Percentiles rank a stretch among this genome's conserved stretches.
Evolutionary conservation across 2,888 invertebrate species (phyloP).

Genomic region (Amblyjoppa fuscipennis): DNA sequence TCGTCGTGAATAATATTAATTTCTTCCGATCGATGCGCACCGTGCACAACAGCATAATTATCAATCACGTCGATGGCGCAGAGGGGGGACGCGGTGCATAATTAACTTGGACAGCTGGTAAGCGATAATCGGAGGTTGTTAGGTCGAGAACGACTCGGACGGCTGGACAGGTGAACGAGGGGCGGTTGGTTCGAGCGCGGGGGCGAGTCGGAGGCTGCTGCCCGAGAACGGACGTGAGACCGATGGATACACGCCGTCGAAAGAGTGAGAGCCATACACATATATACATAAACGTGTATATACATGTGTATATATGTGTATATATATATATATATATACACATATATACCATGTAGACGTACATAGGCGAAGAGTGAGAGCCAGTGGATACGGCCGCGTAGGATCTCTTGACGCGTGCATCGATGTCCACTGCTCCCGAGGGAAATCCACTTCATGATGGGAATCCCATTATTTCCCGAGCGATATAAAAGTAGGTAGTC

Average conservation of each 20-base stretch:
- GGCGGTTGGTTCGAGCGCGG: conserved; percentile 59
- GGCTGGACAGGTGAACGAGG: conserved; percentile 69
- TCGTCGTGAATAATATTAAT: conserved; percentile 17
- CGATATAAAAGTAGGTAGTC: conserved; percentile 79
- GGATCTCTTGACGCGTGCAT: conserved; percentile 79
- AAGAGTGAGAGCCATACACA: conserved; percentile 70
- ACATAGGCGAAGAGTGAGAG: conserved; percentile 41
- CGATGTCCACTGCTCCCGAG: conserved; percentile 83
- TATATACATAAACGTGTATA: conserved; percentile 4
- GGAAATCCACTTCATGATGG: conserved; percentile 86
- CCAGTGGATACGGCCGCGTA: conserved; percentile 69
- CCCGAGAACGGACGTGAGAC: conserved; percentile 66
- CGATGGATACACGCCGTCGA: conserved; percentile 64
- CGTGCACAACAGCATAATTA: conserved; percentile 49
- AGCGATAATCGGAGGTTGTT: conserved; percentile 71
- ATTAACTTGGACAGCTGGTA: conserved; percentile 70
- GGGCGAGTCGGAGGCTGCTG: conserved; percentile 45
- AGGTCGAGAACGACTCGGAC: conserved; percentile 59
- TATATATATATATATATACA: conserved; percentile 2
- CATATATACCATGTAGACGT: neutral
- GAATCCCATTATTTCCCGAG: conserved; percentile 84
- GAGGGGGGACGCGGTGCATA: conserved; percentile 60
- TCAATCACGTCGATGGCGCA: conserved; percentile 64
- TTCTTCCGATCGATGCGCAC: conserved; percentile 4
- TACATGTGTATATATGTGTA: conserved; percentile 30